A percentile compares a stretch with the other conserved stretches of the same genome.
phyloP scores from a whole-genome alignment of 2,888 invertebrate genomes.

The Melanostoma scalare region DNA sequence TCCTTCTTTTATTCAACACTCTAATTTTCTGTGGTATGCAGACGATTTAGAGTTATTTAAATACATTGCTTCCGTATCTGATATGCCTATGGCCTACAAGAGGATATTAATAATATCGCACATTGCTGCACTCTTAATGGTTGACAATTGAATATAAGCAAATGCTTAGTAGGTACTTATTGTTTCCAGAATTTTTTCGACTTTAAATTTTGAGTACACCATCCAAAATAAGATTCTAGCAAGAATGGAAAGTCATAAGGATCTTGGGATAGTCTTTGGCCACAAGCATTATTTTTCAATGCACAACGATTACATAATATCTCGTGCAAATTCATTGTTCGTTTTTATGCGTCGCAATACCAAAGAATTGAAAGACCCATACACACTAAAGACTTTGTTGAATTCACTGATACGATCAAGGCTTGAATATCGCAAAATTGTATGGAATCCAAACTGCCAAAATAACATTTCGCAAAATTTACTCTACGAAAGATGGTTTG shows the following conservation, averaged over 20 bases:
- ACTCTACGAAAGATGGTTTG: not conserved
- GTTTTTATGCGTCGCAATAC: not conserved
- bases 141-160: too few species aligned
- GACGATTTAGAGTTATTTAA: too few species aligned
- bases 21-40: too few species aligned
- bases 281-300: not conserved
- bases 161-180: not conserved
- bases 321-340: not conserved
- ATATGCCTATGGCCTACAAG: too few species aligned
- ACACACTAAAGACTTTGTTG: not conserved
- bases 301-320: not conserved
- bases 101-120: too few species aligned
- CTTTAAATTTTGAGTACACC: not conserved
- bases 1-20: too few species aligned
- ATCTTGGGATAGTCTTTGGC: not conserved
- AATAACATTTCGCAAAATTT: not conserved
- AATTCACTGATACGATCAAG: not conserved
- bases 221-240: not conserved
- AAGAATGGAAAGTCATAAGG: not conserved
- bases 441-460: not conserved
- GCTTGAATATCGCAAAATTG: not conserved
- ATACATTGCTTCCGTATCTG: too few species aligned
- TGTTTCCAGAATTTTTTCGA: not conserved
- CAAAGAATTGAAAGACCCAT: not conserved
- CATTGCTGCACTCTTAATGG: too few species aligned